phyloP scores from a whole-genome alignment of 2,888 invertebrate species.

The Drosophila prolongata region DNA sequence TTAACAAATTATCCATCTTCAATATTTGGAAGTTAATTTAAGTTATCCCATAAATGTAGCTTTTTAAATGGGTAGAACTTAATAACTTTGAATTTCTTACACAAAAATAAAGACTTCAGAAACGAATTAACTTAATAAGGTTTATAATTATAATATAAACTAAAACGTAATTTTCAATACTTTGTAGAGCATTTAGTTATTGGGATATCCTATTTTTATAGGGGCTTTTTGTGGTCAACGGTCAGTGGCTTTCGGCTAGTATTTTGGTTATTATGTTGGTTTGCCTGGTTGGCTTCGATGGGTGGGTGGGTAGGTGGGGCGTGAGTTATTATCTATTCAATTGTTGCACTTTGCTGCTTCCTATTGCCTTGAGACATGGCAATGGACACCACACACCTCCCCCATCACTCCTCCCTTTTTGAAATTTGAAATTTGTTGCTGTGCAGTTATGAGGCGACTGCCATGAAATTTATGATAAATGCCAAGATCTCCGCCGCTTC shows the following conservation, averaged over 20 bases:
- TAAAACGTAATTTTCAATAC: not conserved
- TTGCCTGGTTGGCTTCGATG: slow-evolving; percentile 41
- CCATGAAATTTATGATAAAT: slow-evolving; percentile 68
- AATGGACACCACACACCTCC: slow-evolving; percentile 12
- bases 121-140: too few species aligned
- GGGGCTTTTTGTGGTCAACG: slow-evolving; percentile 55
- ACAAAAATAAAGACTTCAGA: too few species aligned
- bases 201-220: slow-evolving; percentile 2
- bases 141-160: too few species aligned
- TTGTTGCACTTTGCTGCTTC: slow-evolving; percentile 75
- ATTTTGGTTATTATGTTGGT: slow-evolving; percentile 37
- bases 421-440: slow-evolving; percentile 14
- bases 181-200: slow-evolving; percentile 8
- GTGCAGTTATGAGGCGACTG: slow-evolving; percentile 53
- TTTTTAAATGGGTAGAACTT: too few species aligned
- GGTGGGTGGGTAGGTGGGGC: slow-evolving; percentile 80
- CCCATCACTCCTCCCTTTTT: slow-evolving; percentile 3
- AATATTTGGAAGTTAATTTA: too few species aligned
- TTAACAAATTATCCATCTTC: too few species aligned
- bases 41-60: too few species aligned
- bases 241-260: slow-evolving; percentile 56
- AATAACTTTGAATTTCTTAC: too few species aligned
- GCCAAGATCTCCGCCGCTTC: slow-evolving; percentile 34
- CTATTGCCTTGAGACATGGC: slow-evolving; percentile 53
- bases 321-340: slow-evolving; percentile 84